Conservation (phyloP, 2,888 invertebrate genomes). For the Chrysomela aeneicollis region DNA sequence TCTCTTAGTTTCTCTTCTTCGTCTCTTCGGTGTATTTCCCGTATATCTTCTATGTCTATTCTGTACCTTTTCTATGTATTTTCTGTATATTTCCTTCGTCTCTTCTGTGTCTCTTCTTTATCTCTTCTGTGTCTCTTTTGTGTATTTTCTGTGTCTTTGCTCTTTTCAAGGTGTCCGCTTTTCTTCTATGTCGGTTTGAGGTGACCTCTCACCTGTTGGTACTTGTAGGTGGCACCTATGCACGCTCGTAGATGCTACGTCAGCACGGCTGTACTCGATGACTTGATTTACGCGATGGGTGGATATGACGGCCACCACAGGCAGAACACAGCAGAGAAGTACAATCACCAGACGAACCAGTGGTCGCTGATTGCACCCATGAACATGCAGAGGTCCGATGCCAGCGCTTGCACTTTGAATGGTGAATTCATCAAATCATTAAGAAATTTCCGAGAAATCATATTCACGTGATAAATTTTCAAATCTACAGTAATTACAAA, state of each 20-base stretch:
- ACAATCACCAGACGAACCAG: conserved; percentile 84
- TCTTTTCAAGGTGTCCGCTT: no score
- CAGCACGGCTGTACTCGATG: conserved; percentile 80
- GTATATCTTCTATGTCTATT: no score
- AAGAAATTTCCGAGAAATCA: not conserved
- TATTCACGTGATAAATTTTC: not conserved
- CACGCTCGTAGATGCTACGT: conserved; percentile 88
- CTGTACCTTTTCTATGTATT: no score
- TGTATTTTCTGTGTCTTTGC: no score
- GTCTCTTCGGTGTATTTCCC: no score
- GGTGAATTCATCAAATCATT: conserved; percentile 60
- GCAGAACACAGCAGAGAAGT: conserved; percentile 86
- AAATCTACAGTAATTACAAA: not conserved
- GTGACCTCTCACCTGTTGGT: no score
- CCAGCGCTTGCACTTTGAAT: conserved; percentile 86
- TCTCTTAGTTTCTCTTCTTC: no score
- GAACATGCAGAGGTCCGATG: conserved; percentile 89
- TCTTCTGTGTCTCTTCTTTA: no score
- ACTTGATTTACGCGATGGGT: conserved; percentile 86
- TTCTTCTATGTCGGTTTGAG: no score
- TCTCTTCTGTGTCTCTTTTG: no score
- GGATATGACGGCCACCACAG: conserved; percentile 88
- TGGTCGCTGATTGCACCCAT: conserved; percentile 89
- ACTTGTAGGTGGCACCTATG: conserved; percentile 77
- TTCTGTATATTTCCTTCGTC: no score